Evolutionary conservation across 2,888 invertebrate species (phyloP).

Genomic region (Tortrix viridana): DNA sequence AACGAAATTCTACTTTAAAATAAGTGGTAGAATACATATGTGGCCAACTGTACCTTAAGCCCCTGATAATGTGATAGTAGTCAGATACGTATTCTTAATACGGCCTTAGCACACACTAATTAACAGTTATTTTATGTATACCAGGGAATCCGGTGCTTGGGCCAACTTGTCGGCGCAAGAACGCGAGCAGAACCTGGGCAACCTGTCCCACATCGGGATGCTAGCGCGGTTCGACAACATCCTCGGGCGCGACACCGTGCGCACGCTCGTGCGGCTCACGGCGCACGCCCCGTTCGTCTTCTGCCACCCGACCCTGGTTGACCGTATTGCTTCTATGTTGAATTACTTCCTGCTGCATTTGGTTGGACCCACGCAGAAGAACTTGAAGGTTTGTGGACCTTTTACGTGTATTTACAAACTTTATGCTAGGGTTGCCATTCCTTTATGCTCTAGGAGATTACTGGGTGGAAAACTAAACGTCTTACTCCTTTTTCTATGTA

Average conservation of each 20-base stretch:
- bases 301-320: slow-evolving; percentile 95
- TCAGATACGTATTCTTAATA: too few relatives aligned
- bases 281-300: slow-evolving; percentile 91
- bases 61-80: too few relatives aligned
- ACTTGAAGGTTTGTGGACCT: slow-evolving; percentile 88
- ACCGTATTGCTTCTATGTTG: slow-evolving; percentile 96
- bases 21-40: too few relatives aligned
- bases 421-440: too few relatives aligned
- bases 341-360: slow-evolving; percentile 96
- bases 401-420: background rate
- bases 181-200: slow-evolving; percentile 88
- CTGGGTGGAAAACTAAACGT: too few relatives aligned
- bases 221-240: slow-evolving; percentile 96
- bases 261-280: slow-evolving; percentile 90
- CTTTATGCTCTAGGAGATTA: too few relatives aligned
- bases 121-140: too few relatives aligned
- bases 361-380: slow-evolving; percentile 95
- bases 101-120: too few relatives aligned
- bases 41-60: too few relatives aligned
- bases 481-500: too few relatives aligned
- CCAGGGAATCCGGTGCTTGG: slow-evolving; percentile 91
- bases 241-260: slow-evolving; percentile 94
- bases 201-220: slow-evolving; percentile 91
- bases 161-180: slow-evolving; percentile 87
- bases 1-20: too few relatives aligned